Conservation (phyloP, 1,140 invertebrate species). For the Diorhabda carinulata region DNA sequence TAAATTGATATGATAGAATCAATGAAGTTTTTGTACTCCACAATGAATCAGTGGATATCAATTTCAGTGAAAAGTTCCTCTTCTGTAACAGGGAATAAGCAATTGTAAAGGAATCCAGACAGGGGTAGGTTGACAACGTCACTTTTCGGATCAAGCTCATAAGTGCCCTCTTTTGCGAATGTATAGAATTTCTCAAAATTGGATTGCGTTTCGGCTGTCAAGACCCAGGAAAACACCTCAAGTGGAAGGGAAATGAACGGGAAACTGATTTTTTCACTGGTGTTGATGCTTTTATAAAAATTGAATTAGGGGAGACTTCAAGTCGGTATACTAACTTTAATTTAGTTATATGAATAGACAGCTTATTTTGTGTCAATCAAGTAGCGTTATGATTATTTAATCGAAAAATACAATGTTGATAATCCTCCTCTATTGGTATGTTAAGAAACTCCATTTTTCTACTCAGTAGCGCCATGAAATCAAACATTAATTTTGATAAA, state of each 20-base stretch:
- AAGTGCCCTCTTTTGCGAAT: conserved; percentile 5
- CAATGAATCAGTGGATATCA: neutral
- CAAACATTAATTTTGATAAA: no score
- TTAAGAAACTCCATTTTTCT: no score
- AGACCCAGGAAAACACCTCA: neutral
- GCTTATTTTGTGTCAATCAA: no score
- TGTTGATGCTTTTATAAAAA: neutral
- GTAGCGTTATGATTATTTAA: no score
- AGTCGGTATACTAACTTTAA: neutral
- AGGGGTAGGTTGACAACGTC: conserved; percentile 12
- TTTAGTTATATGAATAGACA: no score
- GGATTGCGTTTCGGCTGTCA: conserved; percentile 9
- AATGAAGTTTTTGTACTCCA: neutral
- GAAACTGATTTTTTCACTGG: neutral
- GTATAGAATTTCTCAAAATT: conserved; percentile 16
- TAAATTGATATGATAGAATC: no score
- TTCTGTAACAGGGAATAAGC: neutral
- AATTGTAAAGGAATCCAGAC: conserved; percentile 14
- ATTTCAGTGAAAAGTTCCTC: neutral
- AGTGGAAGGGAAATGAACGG: conserved; percentile 8
- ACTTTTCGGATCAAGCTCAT: conserved; percentile 10
- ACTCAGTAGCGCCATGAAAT: no score
- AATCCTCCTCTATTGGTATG: no score
- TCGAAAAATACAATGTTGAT: no score
- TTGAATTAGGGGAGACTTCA: neutral